Evolutionary conservation across 2,797 vertebrate species (phyloP).

Genomic region (Rhinoraja longicauda): DNA sequence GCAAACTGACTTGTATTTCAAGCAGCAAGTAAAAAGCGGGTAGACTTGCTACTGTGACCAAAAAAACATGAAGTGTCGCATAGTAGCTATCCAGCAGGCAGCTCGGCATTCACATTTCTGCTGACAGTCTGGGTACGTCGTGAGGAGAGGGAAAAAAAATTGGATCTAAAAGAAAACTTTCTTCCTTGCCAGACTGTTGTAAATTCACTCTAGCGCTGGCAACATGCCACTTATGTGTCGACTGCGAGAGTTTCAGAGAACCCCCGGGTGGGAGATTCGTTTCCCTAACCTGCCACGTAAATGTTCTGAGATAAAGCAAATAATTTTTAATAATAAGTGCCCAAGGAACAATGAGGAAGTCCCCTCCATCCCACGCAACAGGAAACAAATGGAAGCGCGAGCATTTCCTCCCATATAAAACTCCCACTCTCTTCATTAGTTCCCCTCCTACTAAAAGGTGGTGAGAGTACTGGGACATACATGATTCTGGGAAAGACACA

Average conservation of each 20-base stretch:
- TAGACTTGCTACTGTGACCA: constrained; percentile 20
- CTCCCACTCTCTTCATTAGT: not conserved
- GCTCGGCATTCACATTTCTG: not conserved
- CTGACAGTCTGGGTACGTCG: not conserved
- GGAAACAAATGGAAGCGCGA: not conserved
- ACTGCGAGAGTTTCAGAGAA: not conserved
- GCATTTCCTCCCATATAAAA: not conserved
- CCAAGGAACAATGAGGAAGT: not conserved
- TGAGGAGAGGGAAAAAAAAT: not conserved
- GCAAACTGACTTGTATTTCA: constrained; percentile 48
- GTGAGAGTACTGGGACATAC: too few relatives aligned
- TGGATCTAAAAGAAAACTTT: not conserved
- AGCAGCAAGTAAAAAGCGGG: not conserved
- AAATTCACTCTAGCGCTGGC: not conserved
- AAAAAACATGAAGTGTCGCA: not conserved
- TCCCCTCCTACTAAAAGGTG: not conserved
- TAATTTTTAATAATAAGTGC: not conserved
- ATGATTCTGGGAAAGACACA: too few relatives aligned
- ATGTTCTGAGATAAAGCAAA: not conserved
- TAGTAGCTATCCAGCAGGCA: not conserved
- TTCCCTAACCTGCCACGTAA: not conserved
- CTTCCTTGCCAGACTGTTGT: not conserved
- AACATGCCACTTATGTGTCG: not conserved
- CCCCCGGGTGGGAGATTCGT: not conserved
- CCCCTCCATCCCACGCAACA: not conserved